These are phyloP conservation scores for Haliclona indistincta DNA, from an alignment of 37 sponge, comb jelly and placozoan genomes.

Conservation along the genomic window DNA sequence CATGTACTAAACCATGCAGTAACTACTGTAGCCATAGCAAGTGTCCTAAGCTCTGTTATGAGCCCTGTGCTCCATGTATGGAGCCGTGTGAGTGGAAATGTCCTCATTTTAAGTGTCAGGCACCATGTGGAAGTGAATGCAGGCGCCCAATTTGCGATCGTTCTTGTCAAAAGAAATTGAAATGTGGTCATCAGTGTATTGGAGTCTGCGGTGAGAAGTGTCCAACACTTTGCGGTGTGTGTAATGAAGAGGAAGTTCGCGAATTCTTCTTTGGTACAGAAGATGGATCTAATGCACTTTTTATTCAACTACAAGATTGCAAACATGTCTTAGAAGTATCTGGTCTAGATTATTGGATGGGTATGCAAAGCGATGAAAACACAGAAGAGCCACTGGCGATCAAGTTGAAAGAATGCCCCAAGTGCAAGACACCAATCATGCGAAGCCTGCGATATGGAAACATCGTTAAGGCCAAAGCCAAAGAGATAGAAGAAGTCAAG, in stretches of 20 bases:
- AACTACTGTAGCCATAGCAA: slow-evolving; percentile 78
- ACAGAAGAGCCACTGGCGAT: slow-evolving; percentile 12
- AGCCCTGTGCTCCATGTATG: slow-evolving; percentile 64
- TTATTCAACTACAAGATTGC: slow-evolving; percentile 83
- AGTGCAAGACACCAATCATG: slow-evolving; percentile 69
- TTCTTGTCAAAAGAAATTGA: slow-evolving; percentile 38
- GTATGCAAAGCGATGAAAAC: slow-evolving; percentile 68
- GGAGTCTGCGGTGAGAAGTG: slow-evolving; percentile 92
- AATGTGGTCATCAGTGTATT: slow-evolving; percentile 84
- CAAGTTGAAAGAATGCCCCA: slow-evolving; percentile 77
- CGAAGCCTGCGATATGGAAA: slow-evolving; percentile 83
- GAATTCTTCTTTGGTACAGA: slow-evolving; percentile 90
- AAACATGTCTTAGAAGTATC: slow-evolving; percentile 78
- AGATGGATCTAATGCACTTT: slow-evolving; percentile 80
- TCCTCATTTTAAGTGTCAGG: slow-evolving; percentile 65
- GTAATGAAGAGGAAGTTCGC: slow-evolving; percentile 55
- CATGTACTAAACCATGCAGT: slow-evolving; percentile 59
- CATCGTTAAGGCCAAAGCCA: slow-evolving; percentile 56
- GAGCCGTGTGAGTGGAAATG: slow-evolving; percentile 87
- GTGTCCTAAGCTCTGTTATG: slow-evolving; percentile 75
- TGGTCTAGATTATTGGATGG: slow-evolving; percentile 87
- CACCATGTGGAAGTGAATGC: slow-evolving; percentile 75
- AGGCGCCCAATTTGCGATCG: slow-evolving; percentile 71
- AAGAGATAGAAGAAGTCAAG: slow-evolving; percentile 73
- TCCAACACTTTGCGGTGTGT: slow-evolving; percentile 66